Conservation (phyloP, 2,888 invertebrate genomes). For the Cephus spinipes region DNA sequence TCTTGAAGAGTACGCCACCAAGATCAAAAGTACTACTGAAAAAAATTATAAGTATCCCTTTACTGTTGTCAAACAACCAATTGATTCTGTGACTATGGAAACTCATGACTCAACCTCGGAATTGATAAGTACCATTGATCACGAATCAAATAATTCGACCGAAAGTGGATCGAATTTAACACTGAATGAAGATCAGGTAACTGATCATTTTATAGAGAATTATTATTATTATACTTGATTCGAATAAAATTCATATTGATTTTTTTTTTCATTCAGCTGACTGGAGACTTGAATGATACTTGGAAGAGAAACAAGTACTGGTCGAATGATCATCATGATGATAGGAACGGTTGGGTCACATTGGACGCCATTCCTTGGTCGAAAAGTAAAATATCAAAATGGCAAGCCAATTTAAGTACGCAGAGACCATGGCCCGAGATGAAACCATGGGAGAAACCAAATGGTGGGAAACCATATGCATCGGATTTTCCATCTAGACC, state of each 20-base stretch:
- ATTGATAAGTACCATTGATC: slow-evolving; percentile 7
- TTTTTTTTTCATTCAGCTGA: slow-evolving; percentile 31
- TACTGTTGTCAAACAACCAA: slow-evolving; percentile 30
- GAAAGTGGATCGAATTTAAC: slow-evolving; percentile 19
- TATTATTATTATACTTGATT: not conserved
- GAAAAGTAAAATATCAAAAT: slow-evolving; percentile 82
- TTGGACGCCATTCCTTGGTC: slow-evolving; percentile 85
- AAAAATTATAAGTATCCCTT: slow-evolving; percentile 44
- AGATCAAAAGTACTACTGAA: slow-evolving; percentile 66
- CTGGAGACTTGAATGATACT: slow-evolving; percentile 53
- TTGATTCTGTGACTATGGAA: slow-evolving; percentile 8
- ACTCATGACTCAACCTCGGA: slow-evolving; percentile 1
- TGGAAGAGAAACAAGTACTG: slow-evolving; percentile 59
- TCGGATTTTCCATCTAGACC: slow-evolving; percentile 50
- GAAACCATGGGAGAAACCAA: slow-evolving; percentile 60
- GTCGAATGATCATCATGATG: slow-evolving; percentile 73
- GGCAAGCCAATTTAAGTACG: slow-evolving; percentile 73
- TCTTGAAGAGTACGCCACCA: slow-evolving; percentile 72
- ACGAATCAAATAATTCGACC: slow-evolving; percentile 8
- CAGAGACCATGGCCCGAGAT: slow-evolving; percentile 61
- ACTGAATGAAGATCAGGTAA: not conserved
- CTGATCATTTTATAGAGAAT: not conserved
- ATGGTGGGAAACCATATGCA: slow-evolving; percentile 54
- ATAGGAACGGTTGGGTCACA: slow-evolving; percentile 82
- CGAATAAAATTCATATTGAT: not conserved